These are phyloP conservation scores for Oceanodroma leucorhoa DNA, from an alignment of 2,797 vertebrate genomes.

Conservation along the genomic window DNA sequence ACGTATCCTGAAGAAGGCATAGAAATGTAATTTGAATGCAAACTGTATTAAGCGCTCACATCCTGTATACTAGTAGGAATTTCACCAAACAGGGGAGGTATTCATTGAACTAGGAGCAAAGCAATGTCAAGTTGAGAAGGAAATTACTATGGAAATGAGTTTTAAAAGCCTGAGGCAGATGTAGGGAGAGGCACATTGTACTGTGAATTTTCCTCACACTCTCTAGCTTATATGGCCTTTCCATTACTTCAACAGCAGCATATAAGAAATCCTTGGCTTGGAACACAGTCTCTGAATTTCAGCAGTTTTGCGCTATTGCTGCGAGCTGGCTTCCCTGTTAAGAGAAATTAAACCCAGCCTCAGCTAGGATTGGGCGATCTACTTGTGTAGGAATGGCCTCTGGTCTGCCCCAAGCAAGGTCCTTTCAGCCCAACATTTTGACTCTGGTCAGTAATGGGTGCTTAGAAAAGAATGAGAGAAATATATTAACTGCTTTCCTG, in stretches of 20 bases:
- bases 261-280: conserved; percentile 6
- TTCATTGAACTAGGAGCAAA: conserved; percentile 63
- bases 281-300: background rate
- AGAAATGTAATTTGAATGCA: conserved; percentile 47
- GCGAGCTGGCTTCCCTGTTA: background rate
- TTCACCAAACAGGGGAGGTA: conserved; percentile 51
- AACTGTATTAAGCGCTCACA: conserved; percentile 43
- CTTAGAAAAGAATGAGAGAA: background rate
- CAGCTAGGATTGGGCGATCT: background rate
- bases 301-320: background rate
- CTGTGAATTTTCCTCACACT: conserved; percentile 26
- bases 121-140: conserved; percentile 59
- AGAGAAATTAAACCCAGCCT: background rate
- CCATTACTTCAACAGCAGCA: conserved; percentile 31
- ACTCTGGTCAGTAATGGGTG: background rate
- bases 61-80: conserved; percentile 59
- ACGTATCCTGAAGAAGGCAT: conserved; percentile 11
- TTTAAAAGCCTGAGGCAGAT: conserved; percentile 60
- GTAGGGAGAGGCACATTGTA: conserved; percentile 42
- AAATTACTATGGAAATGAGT: conserved; percentile 69
- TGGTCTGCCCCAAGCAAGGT: too few relatives aligned
- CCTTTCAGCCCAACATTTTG: background rate
- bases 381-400: background rate
- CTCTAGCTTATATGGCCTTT: background rate
- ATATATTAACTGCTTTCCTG: background rate